Evolutionary conservation across 2,888 invertebrate genomes (phyloP), one percentile per base, ranked within the genome.

Genomic region (Phasia obesa): DNA sequence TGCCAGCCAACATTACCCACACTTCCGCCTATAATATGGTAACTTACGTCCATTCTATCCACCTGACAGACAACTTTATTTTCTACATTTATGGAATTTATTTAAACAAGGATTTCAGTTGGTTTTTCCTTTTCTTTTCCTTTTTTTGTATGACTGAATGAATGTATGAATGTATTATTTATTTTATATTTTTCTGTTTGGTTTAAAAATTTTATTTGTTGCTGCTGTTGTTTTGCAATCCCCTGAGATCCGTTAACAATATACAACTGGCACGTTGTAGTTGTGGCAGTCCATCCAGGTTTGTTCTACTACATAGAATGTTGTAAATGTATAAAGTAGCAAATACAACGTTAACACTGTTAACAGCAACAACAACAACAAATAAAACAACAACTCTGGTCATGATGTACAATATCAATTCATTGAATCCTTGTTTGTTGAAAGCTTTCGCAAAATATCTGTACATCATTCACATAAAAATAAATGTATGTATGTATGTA

Each of bases 391-490:
- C 23, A 64, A 59, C 42, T 44, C 42, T 65, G 70, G 64, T 23
- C 70, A 65, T 60, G 64, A 57, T 64, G 70, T 78, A 75, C 74
- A 59, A 75, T 78, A 78, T 74, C 57, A 78, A 70, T 83, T 83
- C 82, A 83, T 71, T 83, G 75, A 75, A 78, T 71, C 47, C 59
- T 70, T 79, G 78, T 83, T 83, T 83, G 74, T 47, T 83, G 76
- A 69, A 77, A 44, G 82, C 64, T 70, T 67, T 70, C 38, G 59
- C 53, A 70, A 82, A 77, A 71, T 42, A 79, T 73, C 23, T 31
- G 25, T 59, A 53, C 25, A 23, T 25, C 55, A 44, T 59, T 47
- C 21, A 60, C 47, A 60, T 4, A 6, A n/a, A 44, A 27, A 49
- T 27, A 38, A 9, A n/a, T n/a, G n/a, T n/a, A n/a, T n/a, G n/a